Percentiles rank a stretch among this genome's conserved stretches.
Conservation (phyloP, 1,140 invertebrate species). For the Lordiphosa stackelbergi region DNA sequence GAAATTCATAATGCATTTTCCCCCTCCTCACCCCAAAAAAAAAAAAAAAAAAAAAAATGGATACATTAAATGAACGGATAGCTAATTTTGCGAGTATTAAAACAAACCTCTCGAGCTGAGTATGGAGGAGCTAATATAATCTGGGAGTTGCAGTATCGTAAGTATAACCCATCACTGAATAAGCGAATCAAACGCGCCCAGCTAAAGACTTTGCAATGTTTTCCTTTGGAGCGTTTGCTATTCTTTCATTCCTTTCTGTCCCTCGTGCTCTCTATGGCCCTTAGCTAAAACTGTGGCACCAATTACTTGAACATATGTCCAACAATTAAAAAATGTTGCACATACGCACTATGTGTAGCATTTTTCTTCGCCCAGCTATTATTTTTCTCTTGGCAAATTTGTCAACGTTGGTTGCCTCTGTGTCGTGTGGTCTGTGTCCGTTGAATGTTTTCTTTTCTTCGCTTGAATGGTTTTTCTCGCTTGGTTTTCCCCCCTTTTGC, state of each 20-base stretch:
- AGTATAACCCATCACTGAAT: no score
- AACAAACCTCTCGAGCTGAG: no score
- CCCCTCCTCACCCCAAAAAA: no score
- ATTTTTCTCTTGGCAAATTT: slow-evolving; percentile 33
- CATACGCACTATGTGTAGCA: slow-evolving; percentile 57
- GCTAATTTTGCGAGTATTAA: no score
- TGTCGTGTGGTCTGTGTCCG: no score
- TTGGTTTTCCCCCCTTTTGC: slow-evolving; percentile 2
- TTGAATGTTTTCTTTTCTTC: slow-evolving; percentile 3
- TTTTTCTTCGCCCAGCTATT: slow-evolving; percentile 6
- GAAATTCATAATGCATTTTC: no score
- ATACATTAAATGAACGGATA: no score
- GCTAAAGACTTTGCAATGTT: slow-evolving; percentile 12
- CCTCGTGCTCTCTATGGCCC: slow-evolving; percentile 8
- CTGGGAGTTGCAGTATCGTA: no score
- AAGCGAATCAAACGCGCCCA: no score
- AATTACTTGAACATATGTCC: slow-evolving; percentile 63
- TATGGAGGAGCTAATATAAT: no score
- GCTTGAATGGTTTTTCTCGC: slow-evolving; percentile 3
- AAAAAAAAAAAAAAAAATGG: no score
- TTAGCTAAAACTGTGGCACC: slow-evolving; percentile 44
- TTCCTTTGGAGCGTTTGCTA: slow-evolving; percentile 4
- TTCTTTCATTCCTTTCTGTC: slow-evolving; percentile 8
- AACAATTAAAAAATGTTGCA: slow-evolving; percentile 65
- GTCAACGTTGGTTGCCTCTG: slow-evolving; percentile 11